Conservation (phyloP, 2,888 invertebrate species). For the Diabrotica balteata region DNA sequence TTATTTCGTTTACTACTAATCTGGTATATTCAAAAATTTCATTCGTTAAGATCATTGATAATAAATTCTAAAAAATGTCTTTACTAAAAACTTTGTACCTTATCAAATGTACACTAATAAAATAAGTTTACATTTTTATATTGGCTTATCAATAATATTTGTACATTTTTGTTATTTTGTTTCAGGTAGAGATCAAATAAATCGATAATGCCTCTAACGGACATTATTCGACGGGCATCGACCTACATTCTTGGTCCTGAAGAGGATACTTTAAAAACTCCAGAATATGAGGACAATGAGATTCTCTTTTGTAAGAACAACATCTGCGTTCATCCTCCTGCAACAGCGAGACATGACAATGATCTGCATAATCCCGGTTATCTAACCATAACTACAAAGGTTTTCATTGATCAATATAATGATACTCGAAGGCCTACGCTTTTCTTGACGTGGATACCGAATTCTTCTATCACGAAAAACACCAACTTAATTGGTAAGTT, state of each 20-base stretch:
- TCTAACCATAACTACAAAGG: constrained; percentile 83
- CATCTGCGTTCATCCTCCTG: constrained; percentile 95
- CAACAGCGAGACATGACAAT: constrained; percentile 79
- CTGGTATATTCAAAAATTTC: no score
- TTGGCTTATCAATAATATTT: background rate
- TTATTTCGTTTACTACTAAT: no score
- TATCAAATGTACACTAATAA: no score
- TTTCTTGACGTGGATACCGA: constrained; percentile 94
- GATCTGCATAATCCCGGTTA: constrained; percentile 94
- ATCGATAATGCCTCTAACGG: constrained; percentile 72
- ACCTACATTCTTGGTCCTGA: constrained; percentile 79
- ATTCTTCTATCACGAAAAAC: constrained; percentile 85
- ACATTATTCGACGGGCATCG: constrained; percentile 79
- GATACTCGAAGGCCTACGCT: constrained; percentile 80
- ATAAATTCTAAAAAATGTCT: no score
- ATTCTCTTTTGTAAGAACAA: constrained; percentile 93
- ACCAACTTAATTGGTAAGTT: constrained; percentile 74
- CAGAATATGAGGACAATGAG: constrained; percentile 81
- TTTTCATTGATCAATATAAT: constrained; percentile 76
- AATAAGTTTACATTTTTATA: no score
- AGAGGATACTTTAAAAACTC: constrained; percentile 65
- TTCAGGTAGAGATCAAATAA: constrained; percentile 5
- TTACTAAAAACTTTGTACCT: no score
- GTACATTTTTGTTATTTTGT: constrained; percentile 6
- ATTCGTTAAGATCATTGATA: no score